Conservation (phyloP, 2,113 vertebrate species). For the Helogale parvula region DNA sequence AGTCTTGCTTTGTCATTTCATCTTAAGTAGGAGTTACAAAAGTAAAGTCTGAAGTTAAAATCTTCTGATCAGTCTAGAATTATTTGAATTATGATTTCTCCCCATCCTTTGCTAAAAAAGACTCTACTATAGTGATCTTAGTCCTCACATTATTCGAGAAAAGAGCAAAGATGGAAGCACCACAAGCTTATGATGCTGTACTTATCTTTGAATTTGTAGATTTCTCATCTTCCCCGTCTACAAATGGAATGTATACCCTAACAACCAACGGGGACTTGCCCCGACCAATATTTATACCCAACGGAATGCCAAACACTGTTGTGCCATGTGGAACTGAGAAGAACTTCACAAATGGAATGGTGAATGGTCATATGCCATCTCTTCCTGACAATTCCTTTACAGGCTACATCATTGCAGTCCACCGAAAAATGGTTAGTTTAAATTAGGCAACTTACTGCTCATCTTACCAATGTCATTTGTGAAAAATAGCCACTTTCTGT, state of each 20-base stretch:
- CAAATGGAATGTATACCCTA: conserved; percentile 86
- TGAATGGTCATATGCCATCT: conserved; percentile 91
- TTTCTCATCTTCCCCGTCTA: conserved; percentile 80
- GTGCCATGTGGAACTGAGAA: conserved; percentile 90
- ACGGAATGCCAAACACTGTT: conserved; percentile 91
- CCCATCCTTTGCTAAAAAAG: background rate
- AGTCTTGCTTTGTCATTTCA: conserved; percentile 38
- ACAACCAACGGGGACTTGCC: conserved; percentile 87
- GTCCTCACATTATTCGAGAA: conserved; percentile 31
- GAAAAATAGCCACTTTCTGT: conserved; percentile 51
- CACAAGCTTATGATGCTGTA: background rate
- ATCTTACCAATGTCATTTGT: conserved; percentile 37
- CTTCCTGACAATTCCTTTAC: conserved; percentile 93
- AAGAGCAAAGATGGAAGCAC: conserved; percentile 32
- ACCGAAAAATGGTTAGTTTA: conserved; percentile 97
- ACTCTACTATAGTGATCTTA: background rate
- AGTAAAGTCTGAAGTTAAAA: conserved; percentile 33
- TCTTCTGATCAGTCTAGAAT: conserved; percentile 24
- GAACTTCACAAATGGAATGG: conserved; percentile 86
- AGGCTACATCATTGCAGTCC: conserved; percentile 98
- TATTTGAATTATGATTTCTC: conserved; percentile 36
- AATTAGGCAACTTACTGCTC: background rate
- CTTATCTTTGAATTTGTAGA: conserved; percentile 79
- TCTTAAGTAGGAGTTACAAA: conserved; percentile 10
- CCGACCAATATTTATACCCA: conserved; percentile 89